Percentiles rank a stretch among this genome's conserved stretches.
Evolutionary conservation across 2,113 vertebrate species (phyloP).

Genomic region (Charina bottae): DNA sequence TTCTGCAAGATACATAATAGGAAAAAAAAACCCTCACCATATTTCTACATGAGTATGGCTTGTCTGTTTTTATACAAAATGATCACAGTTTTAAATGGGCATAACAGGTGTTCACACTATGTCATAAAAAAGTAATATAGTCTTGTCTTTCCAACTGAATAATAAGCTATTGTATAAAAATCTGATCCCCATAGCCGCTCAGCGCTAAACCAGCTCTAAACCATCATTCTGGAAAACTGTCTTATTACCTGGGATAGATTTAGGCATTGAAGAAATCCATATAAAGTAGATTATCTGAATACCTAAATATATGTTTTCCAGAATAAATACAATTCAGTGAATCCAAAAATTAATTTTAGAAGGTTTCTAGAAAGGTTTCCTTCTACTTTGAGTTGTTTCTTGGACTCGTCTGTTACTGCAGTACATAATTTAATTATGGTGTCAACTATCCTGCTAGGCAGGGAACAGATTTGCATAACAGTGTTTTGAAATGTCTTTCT

Average conservation of each 20-base stretch:
- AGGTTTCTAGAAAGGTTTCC: not conserved
- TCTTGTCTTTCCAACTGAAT: not conserved
- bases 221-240: not conserved
- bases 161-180: not conserved
- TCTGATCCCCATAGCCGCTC: no score
- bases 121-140: not conserved
- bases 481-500: slow-evolving; percentile 17
- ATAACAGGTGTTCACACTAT: not conserved
- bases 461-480: slow-evolving; percentile 20
- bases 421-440: not conserved
- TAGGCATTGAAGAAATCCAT: not conserved
- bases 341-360: not conserved
- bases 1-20: not conserved
- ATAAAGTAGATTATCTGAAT: not conserved
- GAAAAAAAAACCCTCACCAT: not conserved
- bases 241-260: not conserved
- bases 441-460: slow-evolving; percentile 20
- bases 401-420: slow-evolving; percentile 6
- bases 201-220: not conserved
- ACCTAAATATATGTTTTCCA: not conserved
- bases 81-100: not conserved
- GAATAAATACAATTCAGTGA: not conserved
- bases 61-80: not conserved
- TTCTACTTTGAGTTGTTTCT: slow-evolving; percentile 23
- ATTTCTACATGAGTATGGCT: not conserved